Evolutionary conservation across 2,797 vertebrate genomes (phyloP).

Genomic region (Helostoma temminkii): DNA sequence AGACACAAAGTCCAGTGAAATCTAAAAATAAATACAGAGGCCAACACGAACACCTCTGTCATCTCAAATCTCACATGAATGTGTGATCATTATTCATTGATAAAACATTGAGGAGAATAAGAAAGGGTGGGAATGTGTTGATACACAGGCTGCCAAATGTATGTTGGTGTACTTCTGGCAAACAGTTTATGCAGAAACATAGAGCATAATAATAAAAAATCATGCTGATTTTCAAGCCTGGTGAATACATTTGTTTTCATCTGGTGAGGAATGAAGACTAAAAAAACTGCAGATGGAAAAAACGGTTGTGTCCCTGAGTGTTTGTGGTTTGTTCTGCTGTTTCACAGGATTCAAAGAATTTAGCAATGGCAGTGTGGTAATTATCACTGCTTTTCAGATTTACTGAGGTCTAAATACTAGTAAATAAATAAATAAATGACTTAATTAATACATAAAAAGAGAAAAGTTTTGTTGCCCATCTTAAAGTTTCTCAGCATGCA

Average conservation of each 20-base stretch:
- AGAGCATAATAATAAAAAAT: slow-evolving; percentile 26
- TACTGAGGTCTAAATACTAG: background rate
- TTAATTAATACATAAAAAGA: too few relatives aligned
- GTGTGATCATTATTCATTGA: slow-evolving; percentile 54
- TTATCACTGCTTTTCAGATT: background rate
- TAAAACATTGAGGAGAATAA: slow-evolving; percentile 33
- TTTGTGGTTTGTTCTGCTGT: slow-evolving; percentile 6
- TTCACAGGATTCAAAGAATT: background rate
- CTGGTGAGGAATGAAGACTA: slow-evolving; percentile 33
- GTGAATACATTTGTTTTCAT: slow-evolving; percentile 51
- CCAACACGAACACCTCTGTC: slow-evolving; percentile 14
- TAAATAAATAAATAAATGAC: too few relatives aligned
- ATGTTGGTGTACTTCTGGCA: slow-evolving; percentile 11
- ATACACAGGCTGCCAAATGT: slow-evolving; percentile 16
- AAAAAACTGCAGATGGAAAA: slow-evolving; percentile 31
- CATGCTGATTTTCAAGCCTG: slow-evolving; percentile 30
- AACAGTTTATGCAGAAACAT: slow-evolving; percentile 21
- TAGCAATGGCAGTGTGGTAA: background rate
- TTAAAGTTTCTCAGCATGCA: background rate
- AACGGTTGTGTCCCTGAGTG: background rate
- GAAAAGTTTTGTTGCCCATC: too few relatives aligned
- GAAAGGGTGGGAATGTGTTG: slow-evolving; percentile 25
- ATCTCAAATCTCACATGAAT: slow-evolving; percentile 38
- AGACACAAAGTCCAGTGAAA: background rate
- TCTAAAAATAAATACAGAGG: slow-evolving; percentile 52